Conservation (phyloP, 1,140 invertebrate species). For the Scaptomyza pallida region DNA sequence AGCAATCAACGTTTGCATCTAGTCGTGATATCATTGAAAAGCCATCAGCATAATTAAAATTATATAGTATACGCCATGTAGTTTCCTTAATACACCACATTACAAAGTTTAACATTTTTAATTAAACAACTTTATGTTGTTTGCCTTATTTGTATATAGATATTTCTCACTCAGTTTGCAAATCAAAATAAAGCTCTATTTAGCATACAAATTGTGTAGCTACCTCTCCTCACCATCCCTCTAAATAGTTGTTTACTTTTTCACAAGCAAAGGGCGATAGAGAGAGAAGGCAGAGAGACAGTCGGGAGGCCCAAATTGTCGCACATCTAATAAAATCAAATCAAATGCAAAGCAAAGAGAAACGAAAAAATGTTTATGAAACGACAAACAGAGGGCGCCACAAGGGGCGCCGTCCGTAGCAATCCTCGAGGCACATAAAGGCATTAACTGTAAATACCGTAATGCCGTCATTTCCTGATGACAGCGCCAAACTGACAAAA, state of each 20-base stretch:
- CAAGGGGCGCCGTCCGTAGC: constrained; percentile 31
- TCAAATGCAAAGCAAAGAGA: constrained; percentile 57
- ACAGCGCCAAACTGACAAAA: constrained; percentile 44
- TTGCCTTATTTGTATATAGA: background rate
- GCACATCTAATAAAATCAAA: constrained; percentile 71
- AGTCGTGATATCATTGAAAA: too few relatives aligned
- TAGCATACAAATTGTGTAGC: constrained; percentile 36
- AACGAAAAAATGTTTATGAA: constrained; percentile 47
- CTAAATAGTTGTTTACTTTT: constrained; percentile 32
- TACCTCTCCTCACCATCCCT: constrained; percentile 2
- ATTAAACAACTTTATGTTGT: background rate
- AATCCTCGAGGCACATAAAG: constrained; percentile 73
- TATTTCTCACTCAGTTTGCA: constrained; percentile 5
- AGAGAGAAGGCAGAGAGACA: background rate
- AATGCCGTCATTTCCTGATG: constrained; percentile 79
- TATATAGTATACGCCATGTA: too few relatives aligned
- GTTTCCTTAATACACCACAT: too few relatives aligned
- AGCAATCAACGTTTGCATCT: background rate
- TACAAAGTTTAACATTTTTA: background rate
- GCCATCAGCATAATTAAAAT: too few relatives aligned
- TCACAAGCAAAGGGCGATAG: background rate
- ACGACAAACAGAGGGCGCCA: constrained; percentile 33
- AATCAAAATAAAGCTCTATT: constrained; percentile 22
- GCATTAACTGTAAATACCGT: constrained; percentile 80
- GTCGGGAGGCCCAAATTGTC: constrained; percentile 15